Conservation (phyloP, 35 echinoderm and acorn worm genomes). For the Diadema setosum region DNA sequence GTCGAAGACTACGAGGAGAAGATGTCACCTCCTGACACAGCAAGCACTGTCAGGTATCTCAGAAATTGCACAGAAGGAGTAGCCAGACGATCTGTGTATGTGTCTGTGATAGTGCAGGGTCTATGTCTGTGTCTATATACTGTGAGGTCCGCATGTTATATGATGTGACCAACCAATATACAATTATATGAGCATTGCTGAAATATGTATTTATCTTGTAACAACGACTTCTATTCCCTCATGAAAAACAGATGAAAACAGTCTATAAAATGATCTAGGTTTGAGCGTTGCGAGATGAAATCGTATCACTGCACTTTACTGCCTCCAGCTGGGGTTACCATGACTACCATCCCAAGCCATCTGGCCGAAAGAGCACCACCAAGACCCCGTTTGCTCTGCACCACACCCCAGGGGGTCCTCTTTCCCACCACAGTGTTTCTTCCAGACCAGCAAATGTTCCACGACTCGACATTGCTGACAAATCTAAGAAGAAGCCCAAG, state of each 20-base stretch:
- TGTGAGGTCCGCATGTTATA: no score
- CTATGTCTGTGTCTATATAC: no score
- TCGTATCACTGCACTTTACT: not conserved
- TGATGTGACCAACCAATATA: no score
- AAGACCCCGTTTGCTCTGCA: conserved; percentile 86
- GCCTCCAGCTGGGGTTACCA: conserved; percentile 76
- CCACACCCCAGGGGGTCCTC: conserved; percentile 51
- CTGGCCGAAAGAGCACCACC: conserved; percentile 1
- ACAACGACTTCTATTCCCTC: no score
- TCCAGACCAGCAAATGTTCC: conserved; percentile 51
- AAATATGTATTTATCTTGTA: no score
- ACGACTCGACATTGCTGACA: conserved; percentile 10
- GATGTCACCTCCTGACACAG: conserved; percentile 77
- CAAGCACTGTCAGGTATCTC: conserved; percentile 97
- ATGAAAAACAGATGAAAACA: no score
- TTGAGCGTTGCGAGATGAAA: no score
- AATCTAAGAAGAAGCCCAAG: conserved; percentile 18
- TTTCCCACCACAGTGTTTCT: conserved; percentile 1
- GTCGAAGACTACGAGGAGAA: conserved; percentile 56
- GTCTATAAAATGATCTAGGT: not conserved
- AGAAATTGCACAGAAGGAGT: no score
- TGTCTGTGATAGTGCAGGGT: no score
- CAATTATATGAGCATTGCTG: no score
- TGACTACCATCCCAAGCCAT: conserved; percentile 49
- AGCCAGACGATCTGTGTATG: no score